phyloP scores from a whole-genome alignment of 2,797 vertebrate species.

The Austrolebias charrua region DNA sequence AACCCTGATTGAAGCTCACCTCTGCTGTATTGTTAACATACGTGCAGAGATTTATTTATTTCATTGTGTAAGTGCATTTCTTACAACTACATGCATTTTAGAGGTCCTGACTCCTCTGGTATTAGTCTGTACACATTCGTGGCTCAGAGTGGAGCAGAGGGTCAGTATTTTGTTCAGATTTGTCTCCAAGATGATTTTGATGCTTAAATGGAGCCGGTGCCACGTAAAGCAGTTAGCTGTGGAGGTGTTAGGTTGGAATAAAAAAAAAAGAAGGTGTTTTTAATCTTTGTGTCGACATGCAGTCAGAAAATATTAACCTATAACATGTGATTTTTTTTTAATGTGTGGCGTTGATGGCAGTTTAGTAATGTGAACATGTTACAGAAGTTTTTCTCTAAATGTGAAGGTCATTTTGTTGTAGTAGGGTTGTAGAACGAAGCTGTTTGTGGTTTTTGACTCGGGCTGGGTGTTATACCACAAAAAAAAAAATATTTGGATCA shows the following conservation, averaged over 20 bases:
- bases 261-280: slow-evolving; percentile 1
- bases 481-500: not conserved
- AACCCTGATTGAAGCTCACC: slow-evolving; percentile 18
- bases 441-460: slow-evolving; percentile 26
- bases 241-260: slow-evolving; percentile 8
- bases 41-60: slow-evolving; percentile 36
- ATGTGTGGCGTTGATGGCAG: slow-evolving; percentile 48
- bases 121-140: not conserved
- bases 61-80: slow-evolving; percentile 44
- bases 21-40: slow-evolving; percentile 6
- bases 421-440: slow-evolving; percentile 14
- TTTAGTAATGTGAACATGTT: slow-evolving; percentile 37
- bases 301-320: slow-evolving; percentile 29
- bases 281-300: slow-evolving; percentile 10
- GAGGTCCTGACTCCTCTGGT: slow-evolving; percentile 11
- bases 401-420: slow-evolving; percentile 18
- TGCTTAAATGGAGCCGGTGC: slow-evolving; percentile 49
- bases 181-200: slow-evolving; percentile 37
- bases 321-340: slow-evolving; percentile 32
- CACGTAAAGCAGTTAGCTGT: slow-evolving; percentile 17
- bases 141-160: slow-evolving; percentile 27
- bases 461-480: slow-evolving; percentile 39
- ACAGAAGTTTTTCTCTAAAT: slow-evolving; percentile 32
- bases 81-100: slow-evolving; percentile 34
- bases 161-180: slow-evolving; percentile 36